Evolutionary conservation across 2,888 invertebrate species (phyloP), one percentile per base, ranked within the genome.

Genomic region (Papilio demoleus): DNA sequence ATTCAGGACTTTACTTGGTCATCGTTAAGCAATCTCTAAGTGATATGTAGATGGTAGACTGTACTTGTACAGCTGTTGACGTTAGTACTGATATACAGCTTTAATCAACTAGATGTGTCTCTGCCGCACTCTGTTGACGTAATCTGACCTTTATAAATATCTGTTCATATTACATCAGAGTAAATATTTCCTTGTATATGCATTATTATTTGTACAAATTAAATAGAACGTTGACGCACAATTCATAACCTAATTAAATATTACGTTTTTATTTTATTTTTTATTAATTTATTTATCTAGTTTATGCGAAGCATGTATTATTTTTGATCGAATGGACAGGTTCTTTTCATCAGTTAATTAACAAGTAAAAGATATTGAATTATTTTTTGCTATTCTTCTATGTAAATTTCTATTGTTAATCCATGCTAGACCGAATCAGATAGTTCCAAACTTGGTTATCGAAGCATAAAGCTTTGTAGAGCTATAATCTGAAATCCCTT

Each of bases 71-170:
- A n/a, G n/a, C n/a, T n/a, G n/a, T n/a, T 47, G 8, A 9, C 8
- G 27, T 31, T 31, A n/a, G n/a, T 31, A 17, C 9, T n/a, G 53
- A 56, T 31, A 56, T 31, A 56, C 9, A 56, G 53, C 31, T 31
- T 31, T 56, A 56, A 56, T 56, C 53, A 56, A 56, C 31, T 12
- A n/a, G 53, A 56, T 56, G 53, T 31, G 53, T 27, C 53, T n/a
- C 53, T 56, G 53, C 3, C 27, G n/a, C 17, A 56, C 12, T 22
- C 8, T 56, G 53, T 56, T 56, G 53, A 56, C 31, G 31, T 56
- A 31, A 56, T 56, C 6, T 5, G 53, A 31, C 53, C 53, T 56
- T 31, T 31, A 56, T 31, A 31, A 56, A 56, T 56, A 31, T 31
- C 31, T 56, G 31, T 31, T 31, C 53, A 31, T 56, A 53, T 53